Base-by-base conservation (phyloP, 64 coral and sea anemone species). In the Porites lutea region DNA sequence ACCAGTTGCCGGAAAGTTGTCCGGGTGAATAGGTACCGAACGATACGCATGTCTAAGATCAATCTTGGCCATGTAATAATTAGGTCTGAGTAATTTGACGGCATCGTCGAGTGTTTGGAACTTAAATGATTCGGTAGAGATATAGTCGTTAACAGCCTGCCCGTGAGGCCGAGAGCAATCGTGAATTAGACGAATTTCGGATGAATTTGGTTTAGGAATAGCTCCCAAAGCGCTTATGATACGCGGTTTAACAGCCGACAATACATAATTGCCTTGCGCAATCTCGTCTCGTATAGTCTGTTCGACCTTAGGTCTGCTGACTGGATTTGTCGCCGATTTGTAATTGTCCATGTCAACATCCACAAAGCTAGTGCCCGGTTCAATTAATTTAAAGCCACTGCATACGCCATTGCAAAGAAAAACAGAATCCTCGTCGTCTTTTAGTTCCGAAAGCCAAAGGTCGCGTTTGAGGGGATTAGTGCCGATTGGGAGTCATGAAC, bases 181-280 rank as follows among this genome's bases (percentile, higher is more conserved):
- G 64, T 89, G 52, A 13, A 89, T 89, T 16, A 89, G 21, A 0
- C 59, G 71, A 12, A 77, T 13, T 45, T 77, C 55, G 13, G 59
- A 43, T 4, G 53, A 27, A 27, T 89, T 58, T 0, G 71, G 71
- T 65, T 89, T 89, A 61, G 58, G 87, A 65, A 89, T 77, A 44
- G 87, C 74, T 65, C 87, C 87, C 65, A 89, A 78, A 0, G 74
- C 73, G 16, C 59, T 89, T 2, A 89, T 44, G 6, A 89, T 68
- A 3, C 43, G 71, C 2, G 87, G 87, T 64, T 78, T 89, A 5
- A 14, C 46, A 13, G 8, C 14, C 55, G 16, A 13, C 37, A 37
- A 64, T 73, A 16, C 14, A 69, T 69, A 49, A 69, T 87, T 6
- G 61, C 83, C 13, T 71, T n/a, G 65, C 4, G n/a, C 0, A 20